Evolutionary conservation across 2,113 vertebrate genomes (phyloP), one percentile per base, ranked within the genome.

Genomic region (Tricholaema leucomelas): DNA sequence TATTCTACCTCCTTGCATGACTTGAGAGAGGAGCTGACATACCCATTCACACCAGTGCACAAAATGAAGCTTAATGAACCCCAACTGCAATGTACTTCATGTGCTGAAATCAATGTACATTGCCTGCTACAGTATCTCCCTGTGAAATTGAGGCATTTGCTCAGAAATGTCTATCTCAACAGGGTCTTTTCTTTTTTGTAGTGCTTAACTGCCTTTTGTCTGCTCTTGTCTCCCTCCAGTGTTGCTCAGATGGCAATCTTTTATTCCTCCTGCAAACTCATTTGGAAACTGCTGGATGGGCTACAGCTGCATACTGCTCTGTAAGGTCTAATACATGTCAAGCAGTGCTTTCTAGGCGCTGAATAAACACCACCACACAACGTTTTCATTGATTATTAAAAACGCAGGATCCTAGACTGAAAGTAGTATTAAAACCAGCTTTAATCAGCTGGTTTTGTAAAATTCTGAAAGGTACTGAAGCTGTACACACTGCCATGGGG

Each of bases 111-210:
- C 95, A 96, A 90, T 76, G 94, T 86, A 77, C 82, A 82, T 83
- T 69, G 85, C 81, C 91, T 95, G 89, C 87, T 81, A 78, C 87
- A 95, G 79, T 83, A 86, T 61, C 94, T 94, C 87, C 91, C 85
- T 86, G 74, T 66, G 89, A 96, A 94, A 95, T 85, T 61, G 90
- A 95, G 85, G 88, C 87, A 55, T 92, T 93, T 93, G 87, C 94
- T 92, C 87, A 86, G 76, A 96, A 93, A 96, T 95, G 77, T 94
- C 95, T 96, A 10, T 95, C 93, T 96, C 92, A 94, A 96, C 91
- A 90, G 87, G 87, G 92, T 82, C 91, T 95, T 96, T 96, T 96
- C 70, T 95, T 85, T 93, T 93, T 65, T 91, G 87, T 33, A 95
- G 83, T 2, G 2, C 85, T 95, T 91, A 87, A 95, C 88, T 90